Conservation (phyloP, 1,140 invertebrate species). For the Brachionus asplanchnoidis region DNA sequence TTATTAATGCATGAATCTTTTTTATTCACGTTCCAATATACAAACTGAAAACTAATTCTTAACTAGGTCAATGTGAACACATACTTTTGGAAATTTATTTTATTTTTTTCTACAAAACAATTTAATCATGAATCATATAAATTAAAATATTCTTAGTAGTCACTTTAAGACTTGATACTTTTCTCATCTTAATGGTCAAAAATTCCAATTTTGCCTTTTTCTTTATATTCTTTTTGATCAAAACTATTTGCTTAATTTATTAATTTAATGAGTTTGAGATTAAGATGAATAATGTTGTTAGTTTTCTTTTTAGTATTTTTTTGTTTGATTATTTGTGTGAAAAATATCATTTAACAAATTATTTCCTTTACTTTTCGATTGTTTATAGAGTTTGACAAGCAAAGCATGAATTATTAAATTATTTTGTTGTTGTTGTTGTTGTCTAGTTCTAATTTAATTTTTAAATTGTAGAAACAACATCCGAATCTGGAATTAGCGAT, state of each 20-base stretch:
- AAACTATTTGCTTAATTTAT: no score
- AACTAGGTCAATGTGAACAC: not conserved
- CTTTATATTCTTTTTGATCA: no score
- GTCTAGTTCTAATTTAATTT: not conserved
- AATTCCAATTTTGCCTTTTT: not conserved
- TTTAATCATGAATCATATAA: not conserved
- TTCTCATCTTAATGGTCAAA: not conserved
- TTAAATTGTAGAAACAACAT: conserved; percentile 35
- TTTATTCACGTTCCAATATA: not conserved
- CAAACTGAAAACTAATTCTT: not conserved
- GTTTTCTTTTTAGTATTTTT: no score
- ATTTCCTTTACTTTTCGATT: no score
- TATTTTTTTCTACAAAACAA: not conserved
- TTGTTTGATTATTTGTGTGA: no score
- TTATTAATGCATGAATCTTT: not conserved
- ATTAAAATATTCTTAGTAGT: not conserved
- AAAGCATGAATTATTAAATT: not conserved
- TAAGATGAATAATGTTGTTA: no score
- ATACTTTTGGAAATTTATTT: not conserved
- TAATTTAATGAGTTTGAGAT: no score
- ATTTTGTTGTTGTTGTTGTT: no score
- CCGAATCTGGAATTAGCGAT: conserved; percentile 42
- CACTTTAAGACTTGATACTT: not conserved
- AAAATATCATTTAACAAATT: no score
- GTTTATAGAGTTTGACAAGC: no score